Percentiles rank a stretch among this genome's conserved stretches.
These are phyloP conservation scores for Cuculus canorus DNA, from an alignment of 2,797 vertebrate species.

Conservation along the genomic window DNA sequence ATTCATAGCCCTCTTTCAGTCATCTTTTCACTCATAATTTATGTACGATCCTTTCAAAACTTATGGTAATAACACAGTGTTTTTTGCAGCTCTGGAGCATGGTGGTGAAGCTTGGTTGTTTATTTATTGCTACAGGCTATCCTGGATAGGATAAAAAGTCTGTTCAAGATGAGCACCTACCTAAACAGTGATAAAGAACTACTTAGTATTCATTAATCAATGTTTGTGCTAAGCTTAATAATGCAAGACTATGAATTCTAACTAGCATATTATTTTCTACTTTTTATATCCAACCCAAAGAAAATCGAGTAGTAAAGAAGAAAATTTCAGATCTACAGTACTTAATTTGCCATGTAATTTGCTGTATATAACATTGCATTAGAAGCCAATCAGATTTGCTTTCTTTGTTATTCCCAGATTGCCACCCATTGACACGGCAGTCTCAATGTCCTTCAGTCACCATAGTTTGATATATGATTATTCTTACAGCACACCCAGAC, in stretches of 20 bases:
- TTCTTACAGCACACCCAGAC: fast-evolving
- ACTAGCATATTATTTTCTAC: neutral
- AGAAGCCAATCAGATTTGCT: neutral
- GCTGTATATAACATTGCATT: neutral
- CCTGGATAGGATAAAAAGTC: neutral
- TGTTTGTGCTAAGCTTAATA: neutral
- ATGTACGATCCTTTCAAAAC: neutral
- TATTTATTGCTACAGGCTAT: neutral
- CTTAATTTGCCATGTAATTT: neutral
- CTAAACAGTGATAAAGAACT: neutral
- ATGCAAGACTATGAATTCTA: neutral
- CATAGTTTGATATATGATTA: neutral
- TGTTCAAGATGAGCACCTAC: neutral
- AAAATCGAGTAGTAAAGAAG: neutral
- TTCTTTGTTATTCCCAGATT: neutral
- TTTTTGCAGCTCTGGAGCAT: neutral
- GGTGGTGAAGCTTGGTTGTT: neutral
- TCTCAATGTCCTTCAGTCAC: neutral
- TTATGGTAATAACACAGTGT: fast-evolving
- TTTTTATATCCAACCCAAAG: neutral
- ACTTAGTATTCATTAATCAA: neutral
- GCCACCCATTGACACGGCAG: neutral
- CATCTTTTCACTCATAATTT: neutral
- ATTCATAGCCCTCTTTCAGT: neutral
- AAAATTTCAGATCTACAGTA: neutral